Conservation (phyloP, 2,113 vertebrate species). For the Capreolus pygargus region DNA sequence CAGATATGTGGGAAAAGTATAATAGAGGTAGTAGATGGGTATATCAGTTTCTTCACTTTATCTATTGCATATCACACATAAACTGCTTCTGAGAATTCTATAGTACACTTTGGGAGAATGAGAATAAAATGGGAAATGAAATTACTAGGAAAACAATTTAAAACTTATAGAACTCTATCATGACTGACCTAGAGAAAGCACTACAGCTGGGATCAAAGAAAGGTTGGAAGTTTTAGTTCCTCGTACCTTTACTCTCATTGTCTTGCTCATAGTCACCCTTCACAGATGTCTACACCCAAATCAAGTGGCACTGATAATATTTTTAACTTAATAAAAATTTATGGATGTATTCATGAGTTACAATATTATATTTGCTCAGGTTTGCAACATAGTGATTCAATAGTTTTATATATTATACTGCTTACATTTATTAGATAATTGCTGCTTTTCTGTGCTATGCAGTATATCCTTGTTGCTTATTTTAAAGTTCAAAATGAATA, state of each 20-base stretch:
- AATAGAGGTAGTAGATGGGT: background rate
- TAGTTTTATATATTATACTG: background rate
- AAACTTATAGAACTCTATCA: background rate
- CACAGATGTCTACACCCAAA: background rate
- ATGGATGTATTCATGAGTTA: too few relatives aligned
- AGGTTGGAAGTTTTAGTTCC: background rate
- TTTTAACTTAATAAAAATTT: background rate
- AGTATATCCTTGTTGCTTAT: background rate
- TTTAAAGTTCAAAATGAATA: background rate
- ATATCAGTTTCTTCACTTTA: background rate
- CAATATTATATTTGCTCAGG: too few relatives aligned
- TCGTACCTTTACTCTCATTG: background rate
- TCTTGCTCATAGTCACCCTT: background rate
- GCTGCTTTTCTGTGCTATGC: background rate
- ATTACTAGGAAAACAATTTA: background rate
- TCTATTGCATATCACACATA: background rate
- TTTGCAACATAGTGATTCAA: too few relatives aligned
- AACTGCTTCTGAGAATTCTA: background rate
- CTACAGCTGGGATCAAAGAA: background rate
- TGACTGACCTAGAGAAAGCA: background rate
- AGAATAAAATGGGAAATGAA: background rate
- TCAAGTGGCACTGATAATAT: background rate
- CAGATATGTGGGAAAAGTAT: background rate
- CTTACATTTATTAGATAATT: background rate
- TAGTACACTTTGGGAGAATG: background rate